Evolutionary conservation across 2,797 vertebrate species (phyloP), one percentile per base, ranked within the genome.

Genomic region (Falco peregrinus): DNA sequence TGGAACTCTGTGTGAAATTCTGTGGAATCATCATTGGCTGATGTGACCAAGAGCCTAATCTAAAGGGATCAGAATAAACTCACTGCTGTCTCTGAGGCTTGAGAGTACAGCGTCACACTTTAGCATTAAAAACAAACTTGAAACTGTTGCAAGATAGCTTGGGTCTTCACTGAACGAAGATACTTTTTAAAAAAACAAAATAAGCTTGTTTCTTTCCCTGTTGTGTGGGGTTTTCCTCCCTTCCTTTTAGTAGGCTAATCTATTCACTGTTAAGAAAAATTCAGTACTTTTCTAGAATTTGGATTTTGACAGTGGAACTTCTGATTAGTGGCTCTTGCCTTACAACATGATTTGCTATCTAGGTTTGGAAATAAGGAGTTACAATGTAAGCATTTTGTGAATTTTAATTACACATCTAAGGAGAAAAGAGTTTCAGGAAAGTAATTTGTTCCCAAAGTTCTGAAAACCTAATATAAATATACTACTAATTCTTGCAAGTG

Each of bases 401-500:
- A 43, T 41, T 50, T 90, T 67, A 59, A 31, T 69, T 76, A 83
- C n/a, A 43, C 4, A 16, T 70, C 4, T 21, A 60, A 86, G 54
- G 57, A 80, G 43, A 56, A 75, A 90, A 88, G 50, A 70, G 22
- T 45, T 77, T 77, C 41, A 48, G 64, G 16, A 75, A 54, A 74
- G 18, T 47, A 33, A 56, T 76, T 71, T 84, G 29, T 39, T 87
- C 45, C 31, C 68, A 24, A 84, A 91, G 63, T 64, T 93, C 75
- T 87, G 80, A 63, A 81, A 70, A 74, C n/a, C 61, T 84, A 53
- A 48, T 87, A 31, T 41, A 94, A 33, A 12, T 60, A 8, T 79
- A 37, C 79, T 95, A 96, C 95, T 97, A 97, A 97, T 93, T 91
- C 14, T 77, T 95, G 93, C 69, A 95, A 96, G 78, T 22, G 88